Base-by-base conservation (phyloP, 2,888 invertebrate species). In the Eristalis arbustorum region DNA sequence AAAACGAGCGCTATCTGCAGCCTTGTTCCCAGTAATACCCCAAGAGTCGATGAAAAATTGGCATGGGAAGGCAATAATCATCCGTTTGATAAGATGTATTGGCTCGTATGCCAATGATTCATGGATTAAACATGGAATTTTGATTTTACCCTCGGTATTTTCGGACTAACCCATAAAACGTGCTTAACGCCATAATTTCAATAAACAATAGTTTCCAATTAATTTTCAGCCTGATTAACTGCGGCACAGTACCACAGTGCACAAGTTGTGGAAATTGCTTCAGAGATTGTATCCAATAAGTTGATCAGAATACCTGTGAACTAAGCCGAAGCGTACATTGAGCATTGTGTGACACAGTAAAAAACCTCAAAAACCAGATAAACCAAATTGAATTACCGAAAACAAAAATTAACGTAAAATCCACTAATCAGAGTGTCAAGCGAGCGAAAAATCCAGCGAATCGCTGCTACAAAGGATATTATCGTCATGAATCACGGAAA, bases 341-440 rank as follows among this genome's bases (percentile, higher is more conserved):
- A 40, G 64, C 64, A 67, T 71, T 74, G 73, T 74, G 73, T 62
- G 73, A 68, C 67, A 80, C 73, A 68, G 62, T 63, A 14, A 74
- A 80, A 80, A 80, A 42, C 73, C 42, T 31, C 72, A 68, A 80
- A 79, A 80, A 72, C 49, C 73, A 68, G 80, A 80, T 74, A 74
- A 80, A 68, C 80, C 56, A 63, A 80, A 73, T 68, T 68, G 40
- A 80, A 80, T 80, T 73, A 80, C 73, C 80, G 68, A 80, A 80
- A 80, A 80, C 73, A 74, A 80, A 80, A 80, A 80, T 80, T 80
- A 68, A 74, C 80, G 80, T 74, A 80, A 80, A 80, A 80, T 80
- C 80, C 80, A 74, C 67, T 80, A 80, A 80, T 80, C 80, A 68
- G 56, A 73, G 72, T 78, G 72, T 61, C 61, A 66, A 67, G 66